Conservation (phyloP, 2,888 invertebrate species). For the Phyllotreta striolata region DNA sequence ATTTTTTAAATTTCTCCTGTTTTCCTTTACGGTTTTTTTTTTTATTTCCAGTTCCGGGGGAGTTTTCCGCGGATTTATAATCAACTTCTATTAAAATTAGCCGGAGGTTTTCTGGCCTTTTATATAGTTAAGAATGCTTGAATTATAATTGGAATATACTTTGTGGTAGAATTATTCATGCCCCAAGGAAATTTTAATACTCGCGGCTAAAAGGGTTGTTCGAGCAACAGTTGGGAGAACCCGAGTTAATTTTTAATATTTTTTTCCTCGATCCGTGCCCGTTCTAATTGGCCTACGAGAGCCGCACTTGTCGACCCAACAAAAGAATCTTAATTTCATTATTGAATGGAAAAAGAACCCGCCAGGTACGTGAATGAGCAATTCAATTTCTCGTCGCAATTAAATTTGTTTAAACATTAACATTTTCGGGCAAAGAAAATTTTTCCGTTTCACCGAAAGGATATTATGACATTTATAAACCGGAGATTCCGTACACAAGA, state of each 20-base stretch:
- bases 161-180: slow-evolving; percentile 34
- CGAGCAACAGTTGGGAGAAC: slow-evolving; percentile 36
- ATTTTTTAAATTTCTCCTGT: slow-evolving; percentile 13
- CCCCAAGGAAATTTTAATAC: slow-evolving; percentile 29
- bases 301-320: slow-evolving; percentile 8
- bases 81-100: slow-evolving; percentile 43
- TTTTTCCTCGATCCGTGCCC: slow-evolving; percentile 15
- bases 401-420: too few species aligned
- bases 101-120: slow-evolving; percentile 46
- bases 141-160: slow-evolving; percentile 44
- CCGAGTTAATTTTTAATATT: slow-evolving; percentile 25
- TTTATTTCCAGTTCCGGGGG: slow-evolving; percentile 32
- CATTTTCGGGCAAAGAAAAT: too few species aligned
- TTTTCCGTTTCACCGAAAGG: too few species aligned
- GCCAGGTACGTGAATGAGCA: neutral
- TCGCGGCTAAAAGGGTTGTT: slow-evolving; percentile 31
- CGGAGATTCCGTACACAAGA: too few species aligned
- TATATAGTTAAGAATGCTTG: slow-evolving; percentile 40
- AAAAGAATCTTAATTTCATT: slow-evolving; percentile 18
- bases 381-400: neutral
- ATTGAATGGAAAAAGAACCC: slow-evolving; percentile 8
- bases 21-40: slow-evolving; percentile 27
- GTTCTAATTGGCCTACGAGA: slow-evolving; percentile 22
- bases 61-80: slow-evolving; percentile 29
- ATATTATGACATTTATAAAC: too few species aligned